Evolutionary conservation across 2,888 invertebrate genomes (phyloP).

Genomic region (Eupithecia exiguata): DNA sequence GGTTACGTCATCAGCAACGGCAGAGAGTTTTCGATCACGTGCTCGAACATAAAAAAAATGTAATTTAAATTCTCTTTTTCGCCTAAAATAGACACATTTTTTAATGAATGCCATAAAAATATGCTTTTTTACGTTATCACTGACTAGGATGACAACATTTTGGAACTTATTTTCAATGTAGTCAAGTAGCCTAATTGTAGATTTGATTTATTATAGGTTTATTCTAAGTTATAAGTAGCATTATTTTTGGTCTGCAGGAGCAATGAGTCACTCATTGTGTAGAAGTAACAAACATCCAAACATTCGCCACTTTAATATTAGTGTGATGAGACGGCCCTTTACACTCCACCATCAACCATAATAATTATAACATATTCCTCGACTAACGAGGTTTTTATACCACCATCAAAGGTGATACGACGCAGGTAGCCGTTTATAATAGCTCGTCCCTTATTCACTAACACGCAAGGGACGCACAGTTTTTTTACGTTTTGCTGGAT

Average conservation of each 20-base stretch:
- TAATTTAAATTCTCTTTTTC: too few species aligned
- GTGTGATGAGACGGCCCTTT: neutral
- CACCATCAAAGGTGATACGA: constrained; percentile 60
- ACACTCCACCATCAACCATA: constrained; percentile 12
- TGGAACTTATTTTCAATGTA: too few species aligned
- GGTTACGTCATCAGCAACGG: too few species aligned
- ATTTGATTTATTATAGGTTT: too few species aligned
- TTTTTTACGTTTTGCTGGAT: neutral
- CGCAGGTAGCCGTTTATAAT: constrained; percentile 38
- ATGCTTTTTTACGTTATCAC: too few species aligned
- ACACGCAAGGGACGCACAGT: neutral
- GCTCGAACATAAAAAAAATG: too few species aligned
- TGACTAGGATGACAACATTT: too few species aligned
- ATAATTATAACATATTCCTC: constrained; percentile 31
- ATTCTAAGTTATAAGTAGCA: too few species aligned
- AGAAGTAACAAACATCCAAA: neutral
- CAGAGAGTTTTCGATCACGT: too few species aligned
- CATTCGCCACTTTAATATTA: neutral
- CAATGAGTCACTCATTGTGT: neutral
- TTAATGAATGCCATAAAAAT: too few species aligned
- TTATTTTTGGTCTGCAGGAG: neutral
- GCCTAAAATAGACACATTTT: too few species aligned
- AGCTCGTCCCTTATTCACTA: constrained; percentile 25
- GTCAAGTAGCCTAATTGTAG: too few species aligned
- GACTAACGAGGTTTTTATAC: constrained; percentile 76